Conservation (phyloP, 2,113 vertebrate genomes). For the Eurypyga helias region DNA sequence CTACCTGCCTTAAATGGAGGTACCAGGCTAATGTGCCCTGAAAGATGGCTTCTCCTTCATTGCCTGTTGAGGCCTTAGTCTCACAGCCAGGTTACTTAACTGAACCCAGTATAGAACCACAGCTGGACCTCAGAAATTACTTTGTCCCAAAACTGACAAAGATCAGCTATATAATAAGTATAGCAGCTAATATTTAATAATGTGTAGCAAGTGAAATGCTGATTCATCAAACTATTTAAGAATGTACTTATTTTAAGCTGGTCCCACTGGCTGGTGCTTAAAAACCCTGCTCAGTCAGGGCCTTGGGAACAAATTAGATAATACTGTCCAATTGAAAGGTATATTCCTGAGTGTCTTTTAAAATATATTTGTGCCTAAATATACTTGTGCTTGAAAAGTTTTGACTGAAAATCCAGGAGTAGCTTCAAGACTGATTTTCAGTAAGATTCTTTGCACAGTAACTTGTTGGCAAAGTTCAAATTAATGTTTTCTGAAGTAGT, state of each 20-base stretch:
- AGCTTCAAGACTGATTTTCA: neutral
- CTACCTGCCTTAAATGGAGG: neutral
- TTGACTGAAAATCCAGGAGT: neutral
- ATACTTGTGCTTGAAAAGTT: neutral
- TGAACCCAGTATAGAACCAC: neutral
- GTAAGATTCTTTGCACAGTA: neutral
- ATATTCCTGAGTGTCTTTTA: neutral
- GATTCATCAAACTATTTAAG: neutral
- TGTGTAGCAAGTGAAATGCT: neutral
- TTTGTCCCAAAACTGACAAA: neutral
- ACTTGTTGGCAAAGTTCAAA: neutral
- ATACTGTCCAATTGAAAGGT: neutral
- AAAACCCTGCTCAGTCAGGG: neutral
- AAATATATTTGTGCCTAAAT: neutral
- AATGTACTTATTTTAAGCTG: neutral
- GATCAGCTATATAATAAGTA: neutral
- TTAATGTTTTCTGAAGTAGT: neutral
- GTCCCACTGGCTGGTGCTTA: neutral
- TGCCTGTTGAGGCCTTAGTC: neutral
- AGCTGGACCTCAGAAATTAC: fast-evolving
- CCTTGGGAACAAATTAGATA: neutral
- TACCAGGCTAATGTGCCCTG: too few species aligned
- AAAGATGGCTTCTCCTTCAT: neutral
- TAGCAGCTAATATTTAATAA: neutral
- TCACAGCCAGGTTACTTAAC: neutral